Evolutionary conservation across 2,888 invertebrate species (phyloP).

Genomic region (Orgyia antiqua): DNA sequence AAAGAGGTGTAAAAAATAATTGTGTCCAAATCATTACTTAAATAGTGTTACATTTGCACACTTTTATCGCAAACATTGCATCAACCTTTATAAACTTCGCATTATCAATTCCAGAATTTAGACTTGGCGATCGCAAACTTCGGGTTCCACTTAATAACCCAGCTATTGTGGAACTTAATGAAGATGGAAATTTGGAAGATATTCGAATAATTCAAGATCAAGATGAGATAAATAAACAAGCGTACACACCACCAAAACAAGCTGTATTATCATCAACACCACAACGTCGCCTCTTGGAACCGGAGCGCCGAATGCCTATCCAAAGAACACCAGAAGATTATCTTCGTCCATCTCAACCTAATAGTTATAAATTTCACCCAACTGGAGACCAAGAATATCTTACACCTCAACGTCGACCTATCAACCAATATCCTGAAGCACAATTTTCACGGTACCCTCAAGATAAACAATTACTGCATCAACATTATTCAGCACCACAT

Average conservation of each 20-base stretch:
- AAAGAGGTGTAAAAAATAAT: too few relatives aligned
- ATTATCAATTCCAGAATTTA: conserved; percentile 10
- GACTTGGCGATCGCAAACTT: conserved; percentile 2
- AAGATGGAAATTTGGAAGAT: not conserved
- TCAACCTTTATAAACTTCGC: too few relatives aligned
- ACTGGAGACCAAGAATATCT: not conserved
- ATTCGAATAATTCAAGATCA: not conserved
- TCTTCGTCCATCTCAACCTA: not conserved
- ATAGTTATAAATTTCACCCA: not conserved
- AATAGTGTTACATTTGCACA: too few relatives aligned
- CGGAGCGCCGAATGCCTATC: not conserved
- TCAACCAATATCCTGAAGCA: not conserved
- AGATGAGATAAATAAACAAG: not conserved
- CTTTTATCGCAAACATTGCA: too few relatives aligned
- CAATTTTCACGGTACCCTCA: not conserved
- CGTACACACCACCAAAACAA: not conserved
- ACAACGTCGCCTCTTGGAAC: not conserved
- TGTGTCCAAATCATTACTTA: too few relatives aligned
- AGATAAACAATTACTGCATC: not conserved
- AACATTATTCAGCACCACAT: not conserved
- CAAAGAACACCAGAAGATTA: not conserved
- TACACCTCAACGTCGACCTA: not conserved
- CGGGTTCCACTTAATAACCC: conserved; percentile 3
- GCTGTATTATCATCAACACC: not conserved
- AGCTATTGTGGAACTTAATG: conserved; percentile 1